A percentile compares a stretch with the other conserved stretches of the same genome.
These are phyloP conservation scores for Epinephelus fuscoguttatus DNA, from an alignment of 2,113 vertebrate genomes.

Conservation along the genomic window DNA sequence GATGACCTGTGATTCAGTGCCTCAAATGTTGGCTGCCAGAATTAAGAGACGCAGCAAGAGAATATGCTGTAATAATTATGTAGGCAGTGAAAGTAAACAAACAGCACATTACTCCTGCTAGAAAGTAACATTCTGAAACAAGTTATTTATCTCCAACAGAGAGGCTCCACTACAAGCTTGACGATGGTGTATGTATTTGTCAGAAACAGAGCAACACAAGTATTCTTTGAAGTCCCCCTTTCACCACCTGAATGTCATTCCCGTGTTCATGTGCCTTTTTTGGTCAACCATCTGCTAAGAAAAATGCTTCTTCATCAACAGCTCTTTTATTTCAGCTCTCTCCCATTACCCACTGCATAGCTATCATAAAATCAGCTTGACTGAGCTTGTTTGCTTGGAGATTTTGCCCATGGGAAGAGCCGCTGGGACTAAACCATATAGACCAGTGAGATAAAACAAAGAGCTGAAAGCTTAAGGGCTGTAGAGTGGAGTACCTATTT, in stretches of 20 bases:
- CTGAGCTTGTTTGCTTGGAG: constrained; percentile 25
- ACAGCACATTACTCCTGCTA: background rate
- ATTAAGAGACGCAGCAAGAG: constrained; percentile 1
- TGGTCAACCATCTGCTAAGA: background rate
- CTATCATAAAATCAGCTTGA: constrained; percentile 10
- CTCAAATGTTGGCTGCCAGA: constrained; percentile 38
- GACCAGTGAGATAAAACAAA: constrained; percentile 18
- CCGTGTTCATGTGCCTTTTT: background rate
- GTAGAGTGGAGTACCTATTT: background rate
- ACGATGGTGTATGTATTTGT: background rate
- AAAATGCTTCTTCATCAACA: constrained; percentile 3
- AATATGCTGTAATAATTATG: background rate
- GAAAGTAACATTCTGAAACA: background rate
- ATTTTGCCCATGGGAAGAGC: constrained; percentile 19
- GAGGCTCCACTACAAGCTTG: background rate
- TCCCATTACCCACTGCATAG: background rate
- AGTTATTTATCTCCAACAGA: background rate
- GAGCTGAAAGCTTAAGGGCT: constrained; percentile 9
- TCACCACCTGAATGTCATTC: background rate
- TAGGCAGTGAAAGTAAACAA: background rate
- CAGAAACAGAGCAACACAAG: constrained; percentile 1
- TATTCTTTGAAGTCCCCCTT: background rate
- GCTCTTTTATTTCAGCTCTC: constrained; percentile 1
- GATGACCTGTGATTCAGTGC: constrained; percentile 36
- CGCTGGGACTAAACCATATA: background rate